A percentile compares a stretch with the other conserved stretches of the same genome.
phyloP scores from a whole-genome alignment of 1,140 invertebrate genomes.

The Monomorium pharaonis region DNA sequence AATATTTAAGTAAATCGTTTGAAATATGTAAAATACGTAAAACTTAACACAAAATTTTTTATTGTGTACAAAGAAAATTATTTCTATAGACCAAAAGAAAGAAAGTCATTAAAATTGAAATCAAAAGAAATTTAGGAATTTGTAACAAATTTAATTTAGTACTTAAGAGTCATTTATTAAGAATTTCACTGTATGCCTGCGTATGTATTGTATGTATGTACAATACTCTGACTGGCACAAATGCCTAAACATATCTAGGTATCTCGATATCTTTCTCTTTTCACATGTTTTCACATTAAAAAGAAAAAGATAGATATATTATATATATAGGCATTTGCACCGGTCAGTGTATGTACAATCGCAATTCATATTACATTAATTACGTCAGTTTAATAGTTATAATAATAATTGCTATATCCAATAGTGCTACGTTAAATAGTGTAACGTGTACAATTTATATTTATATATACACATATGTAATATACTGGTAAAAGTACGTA shows the following conservation, averaged over 20 bases:
- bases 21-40: too few relatives aligned
- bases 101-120: neutral
- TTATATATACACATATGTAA: constrained; percentile 22
- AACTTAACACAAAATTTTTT: too few relatives aligned
- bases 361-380: neutral
- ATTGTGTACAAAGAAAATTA: too few relatives aligned
- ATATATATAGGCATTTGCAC: too few relatives aligned
- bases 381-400: constrained; percentile 1
- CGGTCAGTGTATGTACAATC: too few relatives aligned
- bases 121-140: neutral
- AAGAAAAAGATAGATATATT: too few relatives aligned
- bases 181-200: constrained; percentile 2
- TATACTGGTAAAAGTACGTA: constrained; percentile 18
- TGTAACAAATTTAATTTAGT: constrained; percentile 9
- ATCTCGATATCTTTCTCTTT: too few relatives aligned
- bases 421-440: neutral
- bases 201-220: neutral
- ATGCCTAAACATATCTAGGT: too few relatives aligned
- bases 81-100: neutral
- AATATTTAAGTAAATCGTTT: too few relatives aligned
- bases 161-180: neutral
- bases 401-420: constrained; percentile 13
- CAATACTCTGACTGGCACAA: too few relatives aligned
- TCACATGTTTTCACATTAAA: too few relatives aligned
- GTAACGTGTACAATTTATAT: constrained; percentile 18